Base-by-base conservation (phyloP, 2,113 vertebrate genomes). In the Cyanoderma ruficeps region DNA sequence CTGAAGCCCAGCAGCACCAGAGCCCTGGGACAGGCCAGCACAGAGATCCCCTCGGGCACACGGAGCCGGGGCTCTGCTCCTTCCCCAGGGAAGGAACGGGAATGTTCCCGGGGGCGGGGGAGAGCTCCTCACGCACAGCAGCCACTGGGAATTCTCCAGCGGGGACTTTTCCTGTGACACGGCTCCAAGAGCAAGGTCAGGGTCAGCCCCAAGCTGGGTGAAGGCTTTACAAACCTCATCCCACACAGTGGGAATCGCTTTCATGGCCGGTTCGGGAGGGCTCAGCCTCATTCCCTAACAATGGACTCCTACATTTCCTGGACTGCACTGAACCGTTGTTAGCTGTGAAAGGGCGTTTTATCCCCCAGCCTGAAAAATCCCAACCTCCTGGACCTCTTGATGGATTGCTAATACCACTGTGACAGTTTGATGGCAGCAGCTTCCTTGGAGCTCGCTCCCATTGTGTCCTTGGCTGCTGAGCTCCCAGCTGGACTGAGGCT, bases 221-320 rank as follows among this genome's bases (percentile, higher is more conserved):
- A 70, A 63, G 89, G 91, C 96, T 96, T 95, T 89, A 56, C 89
- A 94, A 94, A 85, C 83, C 90, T 27, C 94, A 87, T 83, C 92
- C 86, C 89, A 96, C 91, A 23, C 85, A 94, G 44, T 60, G 86
- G 93, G 96, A 89, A 92, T 30, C 13, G 89, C 87, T 90, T 92
- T 71, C 78, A 22, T 20, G 83, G 24, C 21, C 23, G 7, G 10
- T 50, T 75, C 64, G 19, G 17, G 52, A 11, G 84, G 72, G 74
- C 64, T 87, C 75, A 47, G 94, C 84, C 50, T 42, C 19, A 2
- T 44, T 11, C 2, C 31, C 14, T 27, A 85, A 93, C 95, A 97
- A 93, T 46, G 60, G 53, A 12, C 81, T 81, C 72, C 15, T 5
- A 85, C 85, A 83, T 74, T 56, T 74, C 30, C 77, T 2, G 63